Base-by-base conservation (phyloP, 2,888 invertebrate genomes). In the Lucinisca nassula region DNA sequence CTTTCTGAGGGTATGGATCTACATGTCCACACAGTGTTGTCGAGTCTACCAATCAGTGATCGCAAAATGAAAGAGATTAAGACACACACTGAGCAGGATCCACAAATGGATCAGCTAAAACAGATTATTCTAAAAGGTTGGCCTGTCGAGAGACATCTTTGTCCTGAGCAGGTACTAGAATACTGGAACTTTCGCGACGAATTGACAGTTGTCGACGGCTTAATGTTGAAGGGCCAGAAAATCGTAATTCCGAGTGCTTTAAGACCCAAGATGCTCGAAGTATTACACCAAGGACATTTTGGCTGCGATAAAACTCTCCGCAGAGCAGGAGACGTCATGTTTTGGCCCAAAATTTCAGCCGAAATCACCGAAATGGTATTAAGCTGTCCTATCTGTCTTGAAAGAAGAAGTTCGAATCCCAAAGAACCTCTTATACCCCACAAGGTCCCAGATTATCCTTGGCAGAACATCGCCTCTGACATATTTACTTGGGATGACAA, bases 161-260 rank as follows among this genome's bases (percentile, higher is more conserved):
- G 10, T 55, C 73, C 38, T 1, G 0, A 40, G 24, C 10, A 6
- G 0, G 8, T 79, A 14, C 3, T 32, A 17, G 76, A 75, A 1
- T 80, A 45, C 76, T 84, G 49, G 80, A 84, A 84, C 38, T 74
- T 40, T 40, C 58, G 84, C 10, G 79, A 84, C 38, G 79, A 84
- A 37, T 72, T 85, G 12, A 51, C 81, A 27, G 58, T 76, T n/a
- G 27, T 58, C 10, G 85, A 85, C 38, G 81, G 61, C 17, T 30
- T 85, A 10, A 45, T 85, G 10, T 24, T 81, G 55, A 70, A 77
- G 45, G 85, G 81, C 0, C 24, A 76, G n/a, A 77, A 45, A 45
- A 70, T 81, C 21, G 32, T 88, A 0, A 87, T 92, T 17, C 92
- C 90, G 21, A 14, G 4, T n/a, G n/a, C n/a, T n/a, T n/a, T n/a